phyloP scores from a whole-genome alignment of 2,797 vertebrate species.

The Hippopotamyrus pictus region DNA sequence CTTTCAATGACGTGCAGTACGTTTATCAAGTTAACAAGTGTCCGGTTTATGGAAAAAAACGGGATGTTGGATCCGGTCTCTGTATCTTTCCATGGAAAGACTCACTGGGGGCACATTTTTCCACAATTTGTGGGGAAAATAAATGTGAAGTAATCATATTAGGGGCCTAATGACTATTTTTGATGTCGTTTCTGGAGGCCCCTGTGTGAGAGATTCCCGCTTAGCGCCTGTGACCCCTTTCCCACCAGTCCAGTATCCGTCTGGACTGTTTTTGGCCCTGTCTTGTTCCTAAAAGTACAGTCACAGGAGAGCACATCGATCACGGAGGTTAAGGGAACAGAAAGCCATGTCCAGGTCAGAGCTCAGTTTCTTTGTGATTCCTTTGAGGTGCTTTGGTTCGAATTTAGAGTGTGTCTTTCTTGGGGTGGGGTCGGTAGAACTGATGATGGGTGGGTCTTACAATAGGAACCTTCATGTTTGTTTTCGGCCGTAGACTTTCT shows the following conservation, averaged over 20 bases:
- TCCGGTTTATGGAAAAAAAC: background rate
- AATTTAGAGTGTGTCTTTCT: background rate
- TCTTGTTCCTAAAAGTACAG: background rate
- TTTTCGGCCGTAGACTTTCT: background rate
- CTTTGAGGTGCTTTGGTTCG: background rate
- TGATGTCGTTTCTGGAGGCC: conserved; percentile 46
- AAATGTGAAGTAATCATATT: conserved; percentile 40
- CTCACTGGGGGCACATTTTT: conserved; percentile 48
- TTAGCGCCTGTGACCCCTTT: conserved; percentile 53
- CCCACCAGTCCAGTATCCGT: conserved; percentile 55
- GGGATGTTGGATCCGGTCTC: background rate
- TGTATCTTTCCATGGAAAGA: conserved; percentile 40
- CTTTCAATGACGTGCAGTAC: background rate
- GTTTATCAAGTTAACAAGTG: background rate
- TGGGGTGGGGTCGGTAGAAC: background rate
- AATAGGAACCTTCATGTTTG: background rate
- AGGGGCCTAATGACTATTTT: conserved; percentile 43
- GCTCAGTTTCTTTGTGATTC: background rate
- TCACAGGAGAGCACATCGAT: background rate
- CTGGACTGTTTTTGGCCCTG: background rate
- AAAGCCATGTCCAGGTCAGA: background rate
- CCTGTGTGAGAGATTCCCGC: conserved; percentile 52
- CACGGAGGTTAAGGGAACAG: background rate
- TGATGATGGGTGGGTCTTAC: background rate
- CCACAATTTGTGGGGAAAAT: background rate